Conservation (phyloP, 2,113 vertebrate genomes). For the Rhinolophus ferrumequinum region DNA sequence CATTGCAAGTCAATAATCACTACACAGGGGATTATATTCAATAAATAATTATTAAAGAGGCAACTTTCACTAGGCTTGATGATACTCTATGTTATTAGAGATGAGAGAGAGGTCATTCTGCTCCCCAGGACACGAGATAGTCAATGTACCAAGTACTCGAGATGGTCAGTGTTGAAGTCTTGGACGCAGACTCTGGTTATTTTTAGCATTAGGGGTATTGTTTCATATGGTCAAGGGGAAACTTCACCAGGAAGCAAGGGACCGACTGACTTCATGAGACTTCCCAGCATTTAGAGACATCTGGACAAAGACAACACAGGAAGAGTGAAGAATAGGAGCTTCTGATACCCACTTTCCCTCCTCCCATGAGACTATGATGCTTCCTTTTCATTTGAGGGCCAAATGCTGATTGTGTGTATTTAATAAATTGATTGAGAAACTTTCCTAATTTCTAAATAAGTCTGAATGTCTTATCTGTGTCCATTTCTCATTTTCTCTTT, state of each 20-base stretch:
- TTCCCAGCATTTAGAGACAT: neutral
- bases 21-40: neutral
- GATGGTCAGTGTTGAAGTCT: neutral
- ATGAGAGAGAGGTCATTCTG: neutral
- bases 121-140: neutral
- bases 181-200: slow-evolving; percentile 19
- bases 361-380: neutral
- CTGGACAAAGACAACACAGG: neutral
- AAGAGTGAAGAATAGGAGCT: neutral
- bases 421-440: neutral
- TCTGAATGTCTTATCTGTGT: neutral
- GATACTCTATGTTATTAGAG: neutral
- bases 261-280: neutral
- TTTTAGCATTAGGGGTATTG: neutral
- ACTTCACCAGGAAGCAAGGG: neutral
- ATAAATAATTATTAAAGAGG: neutral
- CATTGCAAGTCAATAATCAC: neutral
- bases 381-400: slow-evolving; percentile 21
- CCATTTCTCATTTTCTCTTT: slow-evolving; percentile 13
- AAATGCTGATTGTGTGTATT: neutral
- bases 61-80: neutral
- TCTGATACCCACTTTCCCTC: neutral
- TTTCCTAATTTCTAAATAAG: neutral
- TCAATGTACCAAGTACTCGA: neutral
- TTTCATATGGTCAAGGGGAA: neutral